Evolutionary conservation across 2,797 vertebrate species (phyloP), one percentile per base, ranked within the genome.

Genomic region (Pempheris klunzingeri): DNA sequence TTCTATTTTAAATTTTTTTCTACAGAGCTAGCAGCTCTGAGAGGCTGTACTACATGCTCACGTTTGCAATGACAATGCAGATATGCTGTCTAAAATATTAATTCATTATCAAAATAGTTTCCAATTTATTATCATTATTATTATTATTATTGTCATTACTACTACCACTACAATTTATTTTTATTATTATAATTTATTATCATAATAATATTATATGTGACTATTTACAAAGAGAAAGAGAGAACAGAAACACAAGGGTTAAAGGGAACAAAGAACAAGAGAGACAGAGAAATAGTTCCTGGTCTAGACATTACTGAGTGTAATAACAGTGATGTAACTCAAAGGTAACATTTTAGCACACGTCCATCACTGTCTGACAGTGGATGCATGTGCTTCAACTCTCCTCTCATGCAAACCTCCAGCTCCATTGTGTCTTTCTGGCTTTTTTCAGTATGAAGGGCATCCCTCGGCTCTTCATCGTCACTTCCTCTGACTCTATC

Each of bases 241-340:
- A 62, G 49, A 61, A n/a, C 24, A 36, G 24, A 24, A 13, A 57
- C 26, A 18, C 38, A 9, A 53, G 46, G 72, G 36, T 26, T 41
- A 68, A 54, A 50, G 6, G 32, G 10, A 15, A n/a, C n/a, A n/a
- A n/a, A 47, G 20, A 63, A 55, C 66, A 65, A 65, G 2, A 4
- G 39, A 78, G 54, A 32, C 44, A 12, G 49, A 64, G n/a, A 59
- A 60, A 75, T 18, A 4, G 12, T 22, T 32, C 34, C 24, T 26
- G 10, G 58, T 73, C 77, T 67, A 78, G 68, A 86, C 66, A 76
- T 22, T 61, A 62, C 49, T 24, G 30, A 53, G 32, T 52, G 53
- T 71, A 60, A 71, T 66, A 61, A 62, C 62, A 77, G 77, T 85
- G 80, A 87, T 84, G 83, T 78, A 89, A 89, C 77, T 47, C 30